These are phyloP conservation scores for Glyphotaelius pellucidus DNA, from an alignment of 2,888 invertebrate genomes.

Conservation along the genomic window DNA sequence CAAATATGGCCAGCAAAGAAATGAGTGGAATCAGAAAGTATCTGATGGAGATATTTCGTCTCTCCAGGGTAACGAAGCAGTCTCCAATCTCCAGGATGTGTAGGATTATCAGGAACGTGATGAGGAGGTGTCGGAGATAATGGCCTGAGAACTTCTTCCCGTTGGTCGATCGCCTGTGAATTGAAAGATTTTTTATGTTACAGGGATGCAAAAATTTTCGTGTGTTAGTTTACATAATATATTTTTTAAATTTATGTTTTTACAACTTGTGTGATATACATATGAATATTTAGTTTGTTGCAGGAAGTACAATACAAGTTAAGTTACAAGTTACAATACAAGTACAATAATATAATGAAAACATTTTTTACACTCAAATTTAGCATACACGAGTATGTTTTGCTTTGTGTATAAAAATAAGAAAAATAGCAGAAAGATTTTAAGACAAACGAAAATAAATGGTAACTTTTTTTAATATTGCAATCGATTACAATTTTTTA, in stretches of 20 bases:
- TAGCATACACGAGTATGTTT: no score
- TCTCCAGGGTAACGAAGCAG: conserved; percentile 67
- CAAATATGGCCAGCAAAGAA: conserved; percentile 67
- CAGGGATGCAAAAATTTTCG: neutral
- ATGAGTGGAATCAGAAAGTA: conserved; percentile 67
- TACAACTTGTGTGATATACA: no score
- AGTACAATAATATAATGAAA: no score
- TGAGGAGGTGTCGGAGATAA: conserved; percentile 66
- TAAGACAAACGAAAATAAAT: no score
- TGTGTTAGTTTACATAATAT: neutral
- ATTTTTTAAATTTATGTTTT: neutral
- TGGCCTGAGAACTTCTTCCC: conserved; percentile 61
- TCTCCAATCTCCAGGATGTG: conserved; percentile 66
- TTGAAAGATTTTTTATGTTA: neutral
- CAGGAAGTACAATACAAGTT: no score
- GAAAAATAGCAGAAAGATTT: no score
- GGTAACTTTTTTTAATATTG: no score
- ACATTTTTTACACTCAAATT: no score
- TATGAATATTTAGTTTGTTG: no score
- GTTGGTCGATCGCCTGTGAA: conserved; percentile 50
- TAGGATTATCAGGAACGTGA: conserved; percentile 66
- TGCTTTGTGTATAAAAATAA: no score
- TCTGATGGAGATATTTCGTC: conserved; percentile 67
- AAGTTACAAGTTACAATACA: no score
- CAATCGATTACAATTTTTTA: no score